A percentile compares a stretch with the other conserved stretches of the same genome.
Conservation (phyloP, 2,113 vertebrate genomes). For the Sapayoa aenigma region DNA sequence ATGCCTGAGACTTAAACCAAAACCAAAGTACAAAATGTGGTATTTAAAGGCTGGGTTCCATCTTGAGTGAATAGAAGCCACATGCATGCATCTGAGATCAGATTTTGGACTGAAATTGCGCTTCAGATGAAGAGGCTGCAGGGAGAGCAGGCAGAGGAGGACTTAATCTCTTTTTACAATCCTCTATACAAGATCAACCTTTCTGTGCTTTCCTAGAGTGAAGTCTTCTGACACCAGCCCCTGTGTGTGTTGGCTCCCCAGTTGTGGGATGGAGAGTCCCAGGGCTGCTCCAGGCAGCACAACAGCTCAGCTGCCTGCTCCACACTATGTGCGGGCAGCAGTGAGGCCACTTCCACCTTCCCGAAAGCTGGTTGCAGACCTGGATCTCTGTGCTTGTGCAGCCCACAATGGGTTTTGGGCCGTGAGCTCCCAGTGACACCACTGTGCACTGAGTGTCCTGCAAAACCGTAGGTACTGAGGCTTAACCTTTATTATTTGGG, state of each 20-base stretch:
- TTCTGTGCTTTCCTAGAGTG: not conserved
- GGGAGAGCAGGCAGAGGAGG: not conserved
- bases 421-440: not conserved
- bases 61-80: slow-evolving; percentile 40
- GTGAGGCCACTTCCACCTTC: not conserved
- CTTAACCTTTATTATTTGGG: slow-evolving; percentile 61
- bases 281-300: not conserved
- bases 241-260: rapidly evolving
- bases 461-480: not conserved
- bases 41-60: slow-evolving; percentile 15
- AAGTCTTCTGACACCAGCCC: not conserved
- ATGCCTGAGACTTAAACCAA: slow-evolving; percentile 27
- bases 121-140: not conserved
- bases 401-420: not conserved
- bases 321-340: not conserved
- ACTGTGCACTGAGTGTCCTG: not conserved
- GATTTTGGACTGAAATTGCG: not conserved
- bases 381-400: not conserved
- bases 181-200: not conserved
- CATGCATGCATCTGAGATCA: slow-evolving; percentile 27
- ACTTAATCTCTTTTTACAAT: not conserved
- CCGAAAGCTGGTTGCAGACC: not conserved
- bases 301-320: not conserved
- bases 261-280: not conserved
- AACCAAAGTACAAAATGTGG: slow-evolving; percentile 9